These are phyloP conservation scores for Drosophila arizonae DNA, from an alignment of 1,140 invertebrate species.

Conservation along the genomic window DNA sequence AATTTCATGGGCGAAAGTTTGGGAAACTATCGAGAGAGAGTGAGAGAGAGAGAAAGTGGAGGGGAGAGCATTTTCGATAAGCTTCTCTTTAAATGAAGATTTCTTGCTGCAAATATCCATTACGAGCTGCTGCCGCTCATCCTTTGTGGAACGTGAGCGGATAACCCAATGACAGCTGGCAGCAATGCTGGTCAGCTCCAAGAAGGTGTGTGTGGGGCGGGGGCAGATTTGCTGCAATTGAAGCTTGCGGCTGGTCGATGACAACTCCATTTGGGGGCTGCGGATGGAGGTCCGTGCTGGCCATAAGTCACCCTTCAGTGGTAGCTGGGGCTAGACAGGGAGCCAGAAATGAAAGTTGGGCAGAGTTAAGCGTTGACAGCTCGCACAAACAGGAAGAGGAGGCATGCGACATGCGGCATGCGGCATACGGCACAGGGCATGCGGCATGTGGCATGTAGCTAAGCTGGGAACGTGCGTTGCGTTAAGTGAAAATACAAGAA, in stretches of 20 bases:
- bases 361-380: conserved; percentile 65
- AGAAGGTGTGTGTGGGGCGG: background rate
- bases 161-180: conserved; percentile 45
- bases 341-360: conserved; percentile 29
- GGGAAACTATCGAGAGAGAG: too few species aligned
- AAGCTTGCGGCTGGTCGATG: conserved; percentile 42
- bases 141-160: conserved; percentile 32
- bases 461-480: conserved; percentile 66
- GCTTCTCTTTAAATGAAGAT: conserved; percentile 8
- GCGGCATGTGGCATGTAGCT: conserved; percentile 14
- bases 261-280: conserved; percentile 58
- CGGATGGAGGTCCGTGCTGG: conserved; percentile 31
- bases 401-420: conserved; percentile 10
- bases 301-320: conserved; percentile 77
- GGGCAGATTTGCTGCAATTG: conserved; percentile 22
- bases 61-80: background rate
- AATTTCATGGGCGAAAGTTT: background rate
- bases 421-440: conserved; percentile 1
- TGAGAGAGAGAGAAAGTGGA: too few species aligned
- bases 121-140: background rate
- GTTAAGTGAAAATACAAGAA: conserved; percentile 71
- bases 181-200: conserved; percentile 21
- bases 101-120: background rate
- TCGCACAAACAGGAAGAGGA: conserved; percentile 28
- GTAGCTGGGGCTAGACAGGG: background rate